Base-by-base conservation (phyloP, 2,797 vertebrate species). In the Gorsachius magnificus region DNA sequence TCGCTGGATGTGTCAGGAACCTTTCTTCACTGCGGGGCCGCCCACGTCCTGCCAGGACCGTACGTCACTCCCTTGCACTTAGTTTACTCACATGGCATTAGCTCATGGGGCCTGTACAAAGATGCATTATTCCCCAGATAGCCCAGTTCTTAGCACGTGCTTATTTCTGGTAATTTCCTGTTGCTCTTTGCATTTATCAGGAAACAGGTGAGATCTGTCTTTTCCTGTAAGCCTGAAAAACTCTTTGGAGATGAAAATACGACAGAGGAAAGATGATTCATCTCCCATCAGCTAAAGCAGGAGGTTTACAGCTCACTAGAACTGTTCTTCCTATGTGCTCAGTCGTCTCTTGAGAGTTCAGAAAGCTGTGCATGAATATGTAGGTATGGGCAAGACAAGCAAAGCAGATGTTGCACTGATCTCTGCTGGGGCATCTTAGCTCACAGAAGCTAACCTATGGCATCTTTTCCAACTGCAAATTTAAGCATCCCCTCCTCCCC, bases 351-450 rank as follows among this genome's bases (percentile, higher is more conserved):
- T 41, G 98, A 97, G 98, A 96, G 90, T 95, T 97, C 87, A 20
- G 88, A 97, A 97, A 97, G 97, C 98, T 98, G 97, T 68, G 66
- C 97, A 98, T 98, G 98, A 98, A 98, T 98, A 98, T 97, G 98
- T 96, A 98, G 97, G 92, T 96, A 94, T 51, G 81, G 16, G 4
- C 86, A 90, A 97, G 79, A 97, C 96, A 97, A 97, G 92, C 58
- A 91, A 96, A 97, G 93, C 98, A 98, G 98, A 98, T 98, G 98
- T 98, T 97, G 90, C 11, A 17, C 89, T 50, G 58, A 95, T 97
- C 95, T 97, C 98, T 97, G 65, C 86, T 97, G 98, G 87, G 97
- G 92, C 93, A 95, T 97, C 96, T 97, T 78, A 97, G 94, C 95
- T 95, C 86, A 90, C 38, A 95, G 92, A 70, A 96, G 78, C 72